These are phyloP conservation scores for Acleris cristana DNA, from an alignment of 2,888 invertebrate genomes.

Conservation along the genomic window DNA sequence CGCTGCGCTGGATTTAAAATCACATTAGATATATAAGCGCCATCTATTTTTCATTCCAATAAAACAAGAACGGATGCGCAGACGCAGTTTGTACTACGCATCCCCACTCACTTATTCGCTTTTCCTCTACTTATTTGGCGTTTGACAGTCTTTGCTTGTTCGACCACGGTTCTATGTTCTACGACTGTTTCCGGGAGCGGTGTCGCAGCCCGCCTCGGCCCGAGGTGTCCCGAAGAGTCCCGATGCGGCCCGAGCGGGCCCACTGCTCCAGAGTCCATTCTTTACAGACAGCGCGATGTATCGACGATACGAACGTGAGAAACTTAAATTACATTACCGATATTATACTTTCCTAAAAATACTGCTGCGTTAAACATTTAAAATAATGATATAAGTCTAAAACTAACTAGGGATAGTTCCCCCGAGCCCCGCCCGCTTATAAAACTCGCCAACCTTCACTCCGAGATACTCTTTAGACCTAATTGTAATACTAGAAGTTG, in stretches of 20 bases:
- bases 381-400: slow-evolving; percentile 82
- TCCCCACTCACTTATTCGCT: not conserved
- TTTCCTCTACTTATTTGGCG: not conserved
- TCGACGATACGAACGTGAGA: slow-evolving; percentile 53
- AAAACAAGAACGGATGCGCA: too few relatives aligned
- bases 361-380: slow-evolving; percentile 81
- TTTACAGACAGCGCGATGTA: slow-evolving; percentile 58
- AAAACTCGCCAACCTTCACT: slow-evolving; percentile 45
- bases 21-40: not conserved
- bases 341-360: slow-evolving; percentile 76
- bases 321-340: slow-evolving; percentile 73
- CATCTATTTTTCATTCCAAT: not conserved
- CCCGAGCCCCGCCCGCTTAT: slow-evolving; percentile 49
- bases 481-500: slow-evolving; percentile 49
- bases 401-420: slow-evolving; percentile 63
- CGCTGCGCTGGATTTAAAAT: not conserved
- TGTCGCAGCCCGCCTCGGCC: slow-evolving; percentile 20
- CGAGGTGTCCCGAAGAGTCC: slow-evolving; percentile 35
- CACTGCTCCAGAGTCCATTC: slow-evolving; percentile 38
- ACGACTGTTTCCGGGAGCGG: not conserved
- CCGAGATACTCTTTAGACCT: slow-evolving; percentile 30
- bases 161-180: slow-evolving; percentile 12
- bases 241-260: slow-evolving; percentile 16
- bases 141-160: slow-evolving; percentile 1
- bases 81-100: too few relatives aligned